Evolutionary conservation across 2,888 invertebrate species (phyloP).

Genomic region (Graphium colonna): DNA sequence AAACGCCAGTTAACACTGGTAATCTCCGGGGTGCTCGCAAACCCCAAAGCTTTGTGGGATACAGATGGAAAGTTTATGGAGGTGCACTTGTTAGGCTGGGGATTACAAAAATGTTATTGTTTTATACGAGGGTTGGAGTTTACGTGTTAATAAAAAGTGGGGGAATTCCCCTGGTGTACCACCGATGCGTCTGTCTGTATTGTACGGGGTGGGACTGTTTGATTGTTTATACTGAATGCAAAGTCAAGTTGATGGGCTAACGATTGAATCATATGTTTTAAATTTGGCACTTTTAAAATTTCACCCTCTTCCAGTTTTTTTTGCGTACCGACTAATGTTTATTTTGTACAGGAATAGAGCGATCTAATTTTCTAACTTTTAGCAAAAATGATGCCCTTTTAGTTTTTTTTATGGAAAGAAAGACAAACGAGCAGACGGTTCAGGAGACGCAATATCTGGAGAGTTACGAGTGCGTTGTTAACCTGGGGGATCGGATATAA

Average conservation of each 20-base stretch:
- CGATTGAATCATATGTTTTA: slow-evolving; percentile 9
- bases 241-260: background rate
- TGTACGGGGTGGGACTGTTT: slow-evolving; percentile 48
- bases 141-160: slow-evolving; percentile 73
- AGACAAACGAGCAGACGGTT: too few relatives aligned
- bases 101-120: slow-evolving; percentile 76
- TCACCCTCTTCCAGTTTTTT: too few relatives aligned
- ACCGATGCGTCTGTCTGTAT: slow-evolving; percentile 40
- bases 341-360: too few relatives aligned
- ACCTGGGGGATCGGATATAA: too few relatives aligned
- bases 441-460: too few relatives aligned
- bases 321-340: too few relatives aligned
- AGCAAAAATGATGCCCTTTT: too few relatives aligned
- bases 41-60: slow-evolving; percentile 69
- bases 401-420: too few relatives aligned
- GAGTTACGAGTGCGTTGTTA: too few relatives aligned
- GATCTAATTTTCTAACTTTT: too few relatives aligned
- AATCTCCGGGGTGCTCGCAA: slow-evolving; percentile 57
- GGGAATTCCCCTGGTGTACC: slow-evolving; percentile 42
- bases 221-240: slow-evolving; percentile 23
- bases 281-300: too few relatives aligned
- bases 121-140: slow-evolving; percentile 59
- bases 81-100: slow-evolving; percentile 69
- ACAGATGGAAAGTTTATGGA: slow-evolving; percentile 71
- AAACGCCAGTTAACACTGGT: slow-evolving; percentile 59